Evolutionary conservation across 2,888 invertebrate species (phyloP), one percentile per base, ranked within the genome.

Genomic region (Acleris sparsana): DNA sequence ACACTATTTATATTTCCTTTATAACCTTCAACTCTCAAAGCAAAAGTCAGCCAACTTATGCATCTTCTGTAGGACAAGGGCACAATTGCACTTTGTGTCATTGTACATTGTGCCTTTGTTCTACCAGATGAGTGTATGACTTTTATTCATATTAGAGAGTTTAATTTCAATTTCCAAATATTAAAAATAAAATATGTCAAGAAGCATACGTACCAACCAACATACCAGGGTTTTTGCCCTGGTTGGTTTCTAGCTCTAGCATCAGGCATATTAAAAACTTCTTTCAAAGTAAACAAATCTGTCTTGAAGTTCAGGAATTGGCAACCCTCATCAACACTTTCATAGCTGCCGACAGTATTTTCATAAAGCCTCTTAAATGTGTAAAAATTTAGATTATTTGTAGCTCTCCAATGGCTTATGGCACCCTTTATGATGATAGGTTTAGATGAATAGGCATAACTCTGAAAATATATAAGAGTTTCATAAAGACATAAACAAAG

Each of bases 261-360:
- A 53, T 93, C 86, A 6, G 95, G 93, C 96, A 97, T 97, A 68
- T 93, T 90, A 79, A 98, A 96, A 13, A 97, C 97, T 81, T 97
- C 96, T 68, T 93, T 91, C 65, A 98, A 82, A 29, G 95, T 94
- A 74, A 95, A 95, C 75, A 97, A 94, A 84, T 97, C 95, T 18
- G 97, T 96, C 83, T 96, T 96, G 82, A 97, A 97, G 77, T 96
- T 96, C 60, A 97, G 93, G 87, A 97, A 97, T 81, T 97, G 97
- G 75, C 97, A 97, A 74, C 96, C 96, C 70, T 97, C 95, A 68
- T 96, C 95, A 1, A 96, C 93, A 73, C 95, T 95, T 70, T 95
- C 95, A 78, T 96, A 94, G 57, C 96, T 95, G 57, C 95, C 97
- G 1, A 93, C 93, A 53, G 94, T 94, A 58, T 89, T 87, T 69